Evolutionary conservation across 2,888 invertebrate species (phyloP).

Genomic region (Leptinotarsa juncta): DNA sequence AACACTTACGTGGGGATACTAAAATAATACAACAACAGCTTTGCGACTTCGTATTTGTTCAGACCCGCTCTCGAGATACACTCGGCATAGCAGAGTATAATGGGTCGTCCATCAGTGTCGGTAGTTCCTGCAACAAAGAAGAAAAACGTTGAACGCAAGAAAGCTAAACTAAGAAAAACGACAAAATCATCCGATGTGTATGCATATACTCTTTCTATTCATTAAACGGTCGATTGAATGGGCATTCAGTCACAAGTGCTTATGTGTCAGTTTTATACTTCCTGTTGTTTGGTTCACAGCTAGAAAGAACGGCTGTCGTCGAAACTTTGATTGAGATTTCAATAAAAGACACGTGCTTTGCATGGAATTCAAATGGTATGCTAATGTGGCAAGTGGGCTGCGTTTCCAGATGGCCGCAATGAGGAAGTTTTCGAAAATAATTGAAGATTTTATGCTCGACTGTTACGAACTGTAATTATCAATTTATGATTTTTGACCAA

Average conservation of each 20-base stretch:
- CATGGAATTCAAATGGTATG: slow-evolving; percentile 30
- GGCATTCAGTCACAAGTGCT: slow-evolving; percentile 36
- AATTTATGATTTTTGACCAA: too few species aligned
- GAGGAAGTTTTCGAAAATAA: not conserved
- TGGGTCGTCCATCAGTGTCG: slow-evolving; percentile 74
- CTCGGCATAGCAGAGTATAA: slow-evolving; percentile 75
- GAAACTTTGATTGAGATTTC: slow-evolving; percentile 40
- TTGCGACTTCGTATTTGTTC: slow-evolving; percentile 77
- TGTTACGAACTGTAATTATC: too few species aligned
- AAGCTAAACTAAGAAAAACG: slow-evolving; percentile 25
- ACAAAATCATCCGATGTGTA: slow-evolving; percentile 12
- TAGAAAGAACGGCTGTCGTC: slow-evolving; percentile 38
- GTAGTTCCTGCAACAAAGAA: slow-evolving; percentile 72
- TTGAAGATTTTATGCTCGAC: not conserved
- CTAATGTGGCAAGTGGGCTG: slow-evolving; percentile 22
- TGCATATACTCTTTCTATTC: not conserved
- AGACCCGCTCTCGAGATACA: slow-evolving; percentile 71
- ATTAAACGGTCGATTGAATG: slow-evolving; percentile 28
- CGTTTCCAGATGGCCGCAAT: not conserved
- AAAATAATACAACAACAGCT: slow-evolving; percentile 78
- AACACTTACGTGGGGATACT: slow-evolving; percentile 76
- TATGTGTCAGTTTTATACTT: slow-evolving; percentile 41
- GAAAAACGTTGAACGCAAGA: slow-evolving; percentile 1
- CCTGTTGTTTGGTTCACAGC: slow-evolving; percentile 39
- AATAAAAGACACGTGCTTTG: slow-evolving; percentile 30